A percentile compares a stretch with the other conserved stretches of the same genome.
These are phyloP conservation scores for Pelodytes ibericus DNA, from an alignment of 2,797 vertebrate species.

Conservation along the genomic window DNA sequence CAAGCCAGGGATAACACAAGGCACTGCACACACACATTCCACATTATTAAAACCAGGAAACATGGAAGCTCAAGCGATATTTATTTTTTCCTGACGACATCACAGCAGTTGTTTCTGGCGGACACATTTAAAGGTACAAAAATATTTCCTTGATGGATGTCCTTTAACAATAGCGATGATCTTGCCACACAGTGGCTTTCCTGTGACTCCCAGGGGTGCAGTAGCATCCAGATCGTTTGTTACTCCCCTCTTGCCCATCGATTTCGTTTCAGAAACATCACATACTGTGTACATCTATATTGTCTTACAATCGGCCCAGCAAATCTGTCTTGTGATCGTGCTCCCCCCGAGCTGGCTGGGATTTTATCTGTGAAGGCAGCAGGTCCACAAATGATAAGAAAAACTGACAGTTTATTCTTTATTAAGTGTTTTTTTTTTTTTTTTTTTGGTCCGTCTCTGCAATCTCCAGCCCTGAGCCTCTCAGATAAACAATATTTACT, in stretches of 20 bases:
- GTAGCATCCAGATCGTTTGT: constrained; percentile 59
- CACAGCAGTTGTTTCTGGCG: no score
- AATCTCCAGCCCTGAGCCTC: constrained; percentile 69
- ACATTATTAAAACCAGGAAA: no score
- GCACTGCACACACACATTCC: no score
- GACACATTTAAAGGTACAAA: background rate
- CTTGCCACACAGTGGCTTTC: background rate
- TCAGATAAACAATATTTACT: constrained; percentile 68
- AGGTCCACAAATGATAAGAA: constrained; percentile 66
- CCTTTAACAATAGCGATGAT: background rate
- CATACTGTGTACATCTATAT: constrained; percentile 69
- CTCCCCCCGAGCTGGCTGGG: constrained; percentile 58
- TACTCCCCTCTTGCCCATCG: constrained; percentile 57
- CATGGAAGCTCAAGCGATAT: no score
- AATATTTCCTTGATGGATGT: background rate
- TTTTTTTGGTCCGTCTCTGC: constrained; percentile 66
- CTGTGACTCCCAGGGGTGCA: constrained; percentile 57
- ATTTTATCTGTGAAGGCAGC: constrained; percentile 71
- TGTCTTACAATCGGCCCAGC: constrained; percentile 68
- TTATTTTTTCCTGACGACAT: no score
- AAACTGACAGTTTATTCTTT: constrained; percentile 69
- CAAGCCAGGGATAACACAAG: no score
- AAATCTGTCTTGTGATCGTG: constrained; percentile 67
- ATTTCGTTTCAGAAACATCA: constrained; percentile 62
- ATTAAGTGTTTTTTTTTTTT: constrained; percentile 65